These are phyloP conservation scores for Nycticebus coucang DNA, from an alignment of 2,113 vertebrate genomes.

Conservation along the genomic window DNA sequence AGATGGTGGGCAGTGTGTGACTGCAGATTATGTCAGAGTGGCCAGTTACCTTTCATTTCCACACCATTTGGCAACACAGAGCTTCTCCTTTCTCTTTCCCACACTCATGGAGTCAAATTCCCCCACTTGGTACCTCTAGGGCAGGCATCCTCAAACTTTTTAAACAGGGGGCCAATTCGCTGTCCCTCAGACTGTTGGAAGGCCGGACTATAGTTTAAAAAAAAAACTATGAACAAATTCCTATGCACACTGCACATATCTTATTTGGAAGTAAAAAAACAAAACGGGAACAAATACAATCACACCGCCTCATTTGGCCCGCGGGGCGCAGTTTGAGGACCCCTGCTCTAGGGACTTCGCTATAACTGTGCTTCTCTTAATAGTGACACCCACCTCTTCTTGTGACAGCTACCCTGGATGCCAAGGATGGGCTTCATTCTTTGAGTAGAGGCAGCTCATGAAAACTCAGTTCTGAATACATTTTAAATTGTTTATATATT, in stretches of 20 bases:
- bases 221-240: too few species aligned
- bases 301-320: too few species aligned
- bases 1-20: background rate
- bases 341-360: too few species aligned
- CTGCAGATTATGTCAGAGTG: background rate
- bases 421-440: background rate
- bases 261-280: too few species aligned
- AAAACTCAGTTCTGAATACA: background rate
- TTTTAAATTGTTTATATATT: background rate
- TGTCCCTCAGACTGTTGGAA: too few species aligned
- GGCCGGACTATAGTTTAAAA: too few species aligned
- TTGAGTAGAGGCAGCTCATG: background rate
- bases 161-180: too few species aligned
- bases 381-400: background rate
- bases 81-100: background rate
- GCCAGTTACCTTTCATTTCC: background rate
- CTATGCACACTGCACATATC: too few species aligned
- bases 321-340: too few species aligned
- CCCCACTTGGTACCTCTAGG: background rate
- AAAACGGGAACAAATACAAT: too few species aligned
- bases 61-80: background rate
- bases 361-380: background rate
- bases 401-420: background rate
- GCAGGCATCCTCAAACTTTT: too few species aligned
- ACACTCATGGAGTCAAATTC: background rate